Evolutionary conservation across 2,888 invertebrate genomes (phyloP), one percentile per base, ranked within the genome.

Genomic region (Lamproptera curius): DNA sequence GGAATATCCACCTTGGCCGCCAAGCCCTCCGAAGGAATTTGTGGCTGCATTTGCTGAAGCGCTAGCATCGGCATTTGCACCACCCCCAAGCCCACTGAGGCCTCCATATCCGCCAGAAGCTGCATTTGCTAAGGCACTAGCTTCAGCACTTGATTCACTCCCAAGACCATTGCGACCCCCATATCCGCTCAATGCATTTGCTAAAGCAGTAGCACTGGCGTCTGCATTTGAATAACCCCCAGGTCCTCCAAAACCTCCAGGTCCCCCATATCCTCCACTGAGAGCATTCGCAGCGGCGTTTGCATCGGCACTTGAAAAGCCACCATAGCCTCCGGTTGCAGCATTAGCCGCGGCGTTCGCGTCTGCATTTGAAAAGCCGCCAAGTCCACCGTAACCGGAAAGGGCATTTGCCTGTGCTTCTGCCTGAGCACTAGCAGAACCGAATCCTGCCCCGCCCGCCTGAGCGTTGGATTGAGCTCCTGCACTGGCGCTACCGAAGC

Each of bases 261-360:
- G 1, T 1, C 36, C 38, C 2, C 42, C 42, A 15, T 38, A 42
- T 6, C 42, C 42, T 10, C 45, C 47, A 10, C 14, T 34, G 0
- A 9, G 44, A 1, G 57, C 56, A 16, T 47, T 55, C 0, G 55
- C 56, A 11, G 35, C 44, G 10, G 58, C 58, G n/a, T 57, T 48
- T 0, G 59, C 55, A 16, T 52, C 37, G n/a, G 54, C 54, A 10
- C 39, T 28, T 14, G 52, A 45, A 10, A 35, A 37, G 1, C 46
- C 47, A 2, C 54, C 54, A 8, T 26, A 39, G 5, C 50, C 57
- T 20, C 43, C 46, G 5, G 26, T n/a, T 1, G 23, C 15, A 8
- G 57, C 51, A 39, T 55, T 50, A 2, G 56, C 58, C 11, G n/a
- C 9, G 4, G 58, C 56, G n/a, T 53, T 41, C 1, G 55, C 57